Evolutionary conservation across 2,113 vertebrate genomes (phyloP).

Genomic region (Prionailurus bengalensis): DNA sequence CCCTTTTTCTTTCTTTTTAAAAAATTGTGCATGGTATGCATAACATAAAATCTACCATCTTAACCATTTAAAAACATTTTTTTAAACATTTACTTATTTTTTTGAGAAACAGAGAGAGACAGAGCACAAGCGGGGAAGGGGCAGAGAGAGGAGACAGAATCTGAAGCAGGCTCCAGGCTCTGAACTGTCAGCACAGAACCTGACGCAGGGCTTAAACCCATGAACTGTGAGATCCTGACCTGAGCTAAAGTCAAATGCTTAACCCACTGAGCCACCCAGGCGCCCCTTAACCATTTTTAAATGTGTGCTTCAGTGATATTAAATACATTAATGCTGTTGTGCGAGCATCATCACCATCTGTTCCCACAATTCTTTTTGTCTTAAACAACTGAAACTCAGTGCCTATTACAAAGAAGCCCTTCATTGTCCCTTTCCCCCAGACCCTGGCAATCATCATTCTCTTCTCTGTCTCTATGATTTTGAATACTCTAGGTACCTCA

Average conservation of each 20-base stretch:
- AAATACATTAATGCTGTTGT: not conserved
- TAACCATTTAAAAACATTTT: not conserved
- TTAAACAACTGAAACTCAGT: not conserved
- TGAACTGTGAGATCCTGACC: no score
- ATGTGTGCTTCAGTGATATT: not conserved
- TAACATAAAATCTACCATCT: not conserved
- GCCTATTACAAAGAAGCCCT: not conserved
- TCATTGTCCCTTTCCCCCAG: no score
- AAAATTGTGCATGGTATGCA: not conserved
- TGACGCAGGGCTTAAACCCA: no score
- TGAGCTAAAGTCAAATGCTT: no score
- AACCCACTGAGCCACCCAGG: no score
- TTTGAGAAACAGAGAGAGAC: no score
- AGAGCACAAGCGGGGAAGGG: no score
- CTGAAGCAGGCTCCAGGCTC: no score
- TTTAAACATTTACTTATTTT: no score
- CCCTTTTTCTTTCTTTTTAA: not conserved
- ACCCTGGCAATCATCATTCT: not conserved
- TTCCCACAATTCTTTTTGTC: not conserved
- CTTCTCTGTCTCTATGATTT: not conserved
- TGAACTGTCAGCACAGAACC: no score
- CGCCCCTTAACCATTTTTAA: not conserved
- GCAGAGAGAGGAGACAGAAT: no score
- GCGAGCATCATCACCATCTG: not conserved
- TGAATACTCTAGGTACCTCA: not conserved